Evolutionary conservation across 2,797 vertebrate species (phyloP), one percentile per base, ranked within the genome.

Genomic region (Catamblyrhynchus diadema): DNA sequence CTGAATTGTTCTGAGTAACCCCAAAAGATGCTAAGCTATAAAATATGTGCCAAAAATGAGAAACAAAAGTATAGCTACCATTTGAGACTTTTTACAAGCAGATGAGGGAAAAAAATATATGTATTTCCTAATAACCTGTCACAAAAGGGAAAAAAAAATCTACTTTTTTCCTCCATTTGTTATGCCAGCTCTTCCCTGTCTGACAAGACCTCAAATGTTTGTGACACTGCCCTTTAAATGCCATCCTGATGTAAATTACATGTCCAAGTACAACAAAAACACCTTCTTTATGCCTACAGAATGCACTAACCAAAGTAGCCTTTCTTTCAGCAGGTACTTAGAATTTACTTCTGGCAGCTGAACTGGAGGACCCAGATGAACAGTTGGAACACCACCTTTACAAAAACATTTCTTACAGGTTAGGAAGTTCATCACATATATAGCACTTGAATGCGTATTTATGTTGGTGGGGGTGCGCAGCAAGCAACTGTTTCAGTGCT

Each of bases 381-480:
- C 44, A 66, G 27, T 25, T 73, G 25, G 6, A 59, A 54, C 2
- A 8, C 8, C 88, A 24, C 13, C 9, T 39, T 67, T 22, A 78
- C 48, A 64, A 69, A 86, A 74, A 10, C 3, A 42, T 37, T 86
- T 74, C 28, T 41, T 45, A 13, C 0, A 56, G 18, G 16, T 45
- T 48, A 74, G 22, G 8, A 74, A 72, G 54, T 60, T 51, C 32
- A 81, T 86, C 48, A 41, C 48, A 41, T 24, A 44, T 25, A 19
- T 0, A 41, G 32, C 37, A 53, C 8, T 71, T 69, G 19, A 9
- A 7, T 0, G 0, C 6, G 19, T 30, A 37, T 60, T 78, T 25
- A 6, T 12, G 2, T 2, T 79, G 45, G 2, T n/a, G 28, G 9
- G 22, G 27, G 10, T 20, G 5, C 12, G 57, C 14, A 89, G 62